Base-by-base conservation (phyloP, 1,140 invertebrate species). In the Telenomus remus region DNA sequence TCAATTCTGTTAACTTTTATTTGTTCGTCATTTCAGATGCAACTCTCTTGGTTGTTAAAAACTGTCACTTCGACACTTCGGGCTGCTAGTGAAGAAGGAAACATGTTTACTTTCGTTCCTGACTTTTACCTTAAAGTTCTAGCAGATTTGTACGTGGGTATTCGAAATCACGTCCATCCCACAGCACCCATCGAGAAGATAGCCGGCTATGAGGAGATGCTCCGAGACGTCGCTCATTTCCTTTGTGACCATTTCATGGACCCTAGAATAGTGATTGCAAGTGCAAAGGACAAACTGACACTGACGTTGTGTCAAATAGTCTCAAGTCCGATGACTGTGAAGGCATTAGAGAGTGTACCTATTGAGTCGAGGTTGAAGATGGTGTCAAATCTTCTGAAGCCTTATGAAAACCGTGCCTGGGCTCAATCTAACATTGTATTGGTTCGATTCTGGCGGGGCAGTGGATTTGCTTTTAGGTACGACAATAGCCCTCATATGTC, bases 361-460 rank as follows among this genome's bases (percentile, higher is more conserved):
- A 48, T 87, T 64, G 86, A 90, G 44, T 85, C 81, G 8, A 75
- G 81, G 69, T 81, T 89, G 43, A 88, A 85, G 7, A 90, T 95
- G 86, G 90, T 95, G 0, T 89, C 89, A 12, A 91, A 92, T 65
- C 83, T 96, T 15, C 84, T 95, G 8, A 90, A 91, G 13, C 94
- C 95, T 0, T 95, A 95, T 81, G 94, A 95, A 81, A 94, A 94
- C 79, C 87, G 94, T 33, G 93, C 94, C 0, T 96, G 95, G 95
- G 94, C 94, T 0, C 94, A 96, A 76, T 94, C 93, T 33, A 96
- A 96, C 85, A 96, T 94, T 93, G 92, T 96, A 46, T 84, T 96
- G 5, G 91, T 95, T 4, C 88, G 94, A 59, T 93, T 96, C 76
- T 96, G 95, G 95, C 91, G 95, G 85, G 95, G 95, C 0, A 90